Conservation (phyloP, 2,113 vertebrate species). For the Xiphophorus couchianus region DNA sequence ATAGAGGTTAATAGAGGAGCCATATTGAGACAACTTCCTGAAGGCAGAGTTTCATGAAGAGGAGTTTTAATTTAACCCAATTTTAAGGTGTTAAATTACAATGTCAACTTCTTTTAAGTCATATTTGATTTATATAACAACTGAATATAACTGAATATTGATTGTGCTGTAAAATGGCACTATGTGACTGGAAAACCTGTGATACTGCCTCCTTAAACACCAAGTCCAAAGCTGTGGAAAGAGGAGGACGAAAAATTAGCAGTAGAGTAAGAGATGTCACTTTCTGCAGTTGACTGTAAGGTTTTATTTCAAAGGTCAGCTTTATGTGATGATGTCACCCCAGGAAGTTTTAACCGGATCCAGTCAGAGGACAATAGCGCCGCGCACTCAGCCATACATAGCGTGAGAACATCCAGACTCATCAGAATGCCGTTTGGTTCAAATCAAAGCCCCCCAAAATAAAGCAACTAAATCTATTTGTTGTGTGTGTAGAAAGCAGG, state of each 20-base stretch:
- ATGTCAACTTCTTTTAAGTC: too few relatives aligned
- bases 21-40: too few relatives aligned
- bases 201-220: too few relatives aligned
- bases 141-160: too few relatives aligned
- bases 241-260: too few relatives aligned
- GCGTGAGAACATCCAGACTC: constrained; percentile 78
- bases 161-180: too few relatives aligned
- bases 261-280: neutral
- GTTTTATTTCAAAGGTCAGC: constrained; percentile 83
- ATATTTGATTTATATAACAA: too few relatives aligned
- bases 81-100: too few relatives aligned
- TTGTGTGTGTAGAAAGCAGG: constrained; percentile 84
- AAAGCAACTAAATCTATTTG: neutral
- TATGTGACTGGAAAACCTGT: too few relatives aligned
- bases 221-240: neutral
- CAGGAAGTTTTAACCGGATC: constrained; percentile 91
- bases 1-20: too few relatives aligned
- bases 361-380: constrained; percentile 89
- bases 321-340: constrained; percentile 97
- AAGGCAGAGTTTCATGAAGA: too few relatives aligned
- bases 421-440: neutral
- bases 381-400: constrained; percentile 89
- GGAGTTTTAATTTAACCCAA: too few relatives aligned
- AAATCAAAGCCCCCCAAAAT: neutral
- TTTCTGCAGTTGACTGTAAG: neutral